Conservation (phyloP, 2,888 invertebrate species). For the Pantelozetes paolii region DNA sequence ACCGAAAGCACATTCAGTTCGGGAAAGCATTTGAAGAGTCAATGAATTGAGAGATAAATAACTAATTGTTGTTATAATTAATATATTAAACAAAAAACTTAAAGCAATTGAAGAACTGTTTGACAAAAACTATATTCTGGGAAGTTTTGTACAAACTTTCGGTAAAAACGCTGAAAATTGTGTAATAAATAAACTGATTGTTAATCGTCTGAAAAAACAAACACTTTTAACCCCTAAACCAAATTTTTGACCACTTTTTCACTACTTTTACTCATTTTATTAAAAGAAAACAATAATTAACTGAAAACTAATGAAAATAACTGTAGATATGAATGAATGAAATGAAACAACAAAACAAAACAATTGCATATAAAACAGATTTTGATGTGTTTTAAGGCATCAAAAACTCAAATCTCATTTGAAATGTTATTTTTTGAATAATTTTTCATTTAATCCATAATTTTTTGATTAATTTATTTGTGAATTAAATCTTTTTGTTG, state of each 20-base stretch:
- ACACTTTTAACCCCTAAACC: neutral
- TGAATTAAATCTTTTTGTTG: too few species aligned
- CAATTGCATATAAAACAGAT: neutral
- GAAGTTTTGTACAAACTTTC: neutral
- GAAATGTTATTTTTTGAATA: neutral
- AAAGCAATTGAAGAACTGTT: too few species aligned
- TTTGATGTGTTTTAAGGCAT: constrained; percentile 6
- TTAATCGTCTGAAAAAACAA: constrained; percentile 3
- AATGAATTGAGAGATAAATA: neutral
- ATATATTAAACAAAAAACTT: neutral
- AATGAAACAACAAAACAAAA: too few species aligned
- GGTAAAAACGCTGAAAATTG: too few species aligned
- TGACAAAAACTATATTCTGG: neutral
- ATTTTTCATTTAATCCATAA: neutral
- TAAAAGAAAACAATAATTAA: too few species aligned
- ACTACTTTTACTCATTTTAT: neutral
- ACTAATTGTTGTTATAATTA: neutral
- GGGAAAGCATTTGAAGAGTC: neutral
- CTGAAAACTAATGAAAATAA: neutral
- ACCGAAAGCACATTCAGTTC: constrained; percentile 4
- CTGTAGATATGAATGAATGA: neutral
- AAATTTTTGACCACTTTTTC: neutral
- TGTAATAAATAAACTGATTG: neutral
- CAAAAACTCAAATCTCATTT: neutral
- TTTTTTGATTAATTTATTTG: neutral